These are phyloP conservation scores for Apamea monoglypha DNA, from an alignment of 2,888 invertebrate genomes.

Conservation along the genomic window DNA sequence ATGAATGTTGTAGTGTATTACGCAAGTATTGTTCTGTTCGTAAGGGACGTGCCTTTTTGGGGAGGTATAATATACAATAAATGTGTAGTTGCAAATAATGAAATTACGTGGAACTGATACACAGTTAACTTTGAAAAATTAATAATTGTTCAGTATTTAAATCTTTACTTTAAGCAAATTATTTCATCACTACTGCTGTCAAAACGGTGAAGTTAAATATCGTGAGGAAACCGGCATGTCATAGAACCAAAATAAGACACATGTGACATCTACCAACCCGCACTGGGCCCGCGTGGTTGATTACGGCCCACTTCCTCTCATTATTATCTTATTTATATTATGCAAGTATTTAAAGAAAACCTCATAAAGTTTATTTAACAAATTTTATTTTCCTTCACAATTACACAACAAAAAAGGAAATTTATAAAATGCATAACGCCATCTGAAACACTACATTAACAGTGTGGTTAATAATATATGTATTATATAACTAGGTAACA, in stretches of 20 bases:
- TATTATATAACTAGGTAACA: conserved; percentile 71
- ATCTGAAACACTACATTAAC: conserved; percentile 76
- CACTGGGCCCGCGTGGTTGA: too few relatives aligned
- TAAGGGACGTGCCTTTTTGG: background rate
- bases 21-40: background rate
- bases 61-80: background rate
- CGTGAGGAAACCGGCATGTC: too few relatives aligned
- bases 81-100: background rate
- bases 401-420: conserved; percentile 81
- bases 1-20: too few relatives aligned
- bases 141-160: background rate
- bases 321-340: background rate
- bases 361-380: conserved; percentile 64
- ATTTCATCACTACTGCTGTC: too few relatives aligned
- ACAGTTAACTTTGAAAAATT: background rate
- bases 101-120: background rate
- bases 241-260: too few relatives aligned
- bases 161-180: too few relatives aligned
- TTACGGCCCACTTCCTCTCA: too few relatives aligned
- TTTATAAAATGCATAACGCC: conserved; percentile 87
- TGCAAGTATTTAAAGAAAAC: conserved; percentile 24
- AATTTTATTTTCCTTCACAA: conserved; percentile 78
- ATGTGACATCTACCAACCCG: too few relatives aligned
- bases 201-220: too few relatives aligned
- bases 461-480: conserved; percentile 64